phyloP scores from a whole-genome alignment of 2,113 vertebrate species.

The Neomonachus schauinslandi region DNA sequence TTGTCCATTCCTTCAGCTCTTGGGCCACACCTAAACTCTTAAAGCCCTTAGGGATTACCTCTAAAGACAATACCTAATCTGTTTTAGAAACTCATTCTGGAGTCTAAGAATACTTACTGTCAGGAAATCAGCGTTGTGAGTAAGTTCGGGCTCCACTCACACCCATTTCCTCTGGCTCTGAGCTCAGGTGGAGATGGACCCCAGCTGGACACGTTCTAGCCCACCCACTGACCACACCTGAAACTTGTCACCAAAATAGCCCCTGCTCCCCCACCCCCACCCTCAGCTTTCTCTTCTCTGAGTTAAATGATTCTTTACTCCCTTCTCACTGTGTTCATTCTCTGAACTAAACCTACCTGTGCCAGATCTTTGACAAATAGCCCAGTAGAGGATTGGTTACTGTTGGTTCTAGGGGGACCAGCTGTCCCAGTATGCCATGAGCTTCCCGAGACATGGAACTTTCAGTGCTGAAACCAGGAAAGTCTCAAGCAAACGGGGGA shows the following conservation, averaged over 20 bases:
- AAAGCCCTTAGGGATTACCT: background rate
- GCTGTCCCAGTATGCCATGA: background rate
- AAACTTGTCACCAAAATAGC: background rate
- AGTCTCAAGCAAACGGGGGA: background rate
- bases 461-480: background rate
- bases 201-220: background rate
- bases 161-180: slow-evolving; percentile 77
- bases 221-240: background rate
- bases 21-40: background rate
- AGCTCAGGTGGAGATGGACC: background rate
- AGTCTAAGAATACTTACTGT: slow-evolving; percentile 71
- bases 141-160: background rate
- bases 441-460: background rate
- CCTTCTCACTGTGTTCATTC: background rate
- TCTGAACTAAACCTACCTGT: background rate
- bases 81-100: slow-evolving; percentile 33
- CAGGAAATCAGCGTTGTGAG: slow-evolving; percentile 69
- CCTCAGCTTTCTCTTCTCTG: background rate
- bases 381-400: background rate
- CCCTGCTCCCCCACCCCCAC: background rate
- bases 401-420: background rate
- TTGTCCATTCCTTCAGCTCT: background rate
- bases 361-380: background rate
- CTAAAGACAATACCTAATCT: slow-evolving; percentile 53
- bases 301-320: background rate